Evolutionary conservation across 2,113 vertebrate genomes (phyloP), one percentile per base, ranked within the genome.

Genomic region (Mesembrinibis cayennensis): DNA sequence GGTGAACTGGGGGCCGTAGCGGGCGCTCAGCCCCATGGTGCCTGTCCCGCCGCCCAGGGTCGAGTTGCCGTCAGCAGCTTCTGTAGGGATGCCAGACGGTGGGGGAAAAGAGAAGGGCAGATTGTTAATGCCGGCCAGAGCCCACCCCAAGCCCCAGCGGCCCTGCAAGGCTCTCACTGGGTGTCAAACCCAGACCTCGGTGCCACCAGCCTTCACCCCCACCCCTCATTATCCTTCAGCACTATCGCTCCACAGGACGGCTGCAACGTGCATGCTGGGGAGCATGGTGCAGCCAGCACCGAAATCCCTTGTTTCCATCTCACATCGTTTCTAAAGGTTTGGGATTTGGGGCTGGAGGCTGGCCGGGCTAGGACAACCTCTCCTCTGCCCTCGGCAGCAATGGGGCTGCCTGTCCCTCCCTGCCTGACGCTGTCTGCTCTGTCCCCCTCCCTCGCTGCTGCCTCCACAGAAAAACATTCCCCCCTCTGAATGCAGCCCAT

Each of bases 1-100:
- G 91, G 99, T 99, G 98, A 99, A 99, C 98, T 99, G 99, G 59
- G 99, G 99, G 90, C 99, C 99, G 20, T 99, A 99, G 95, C 99
- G 99, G 76, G 99, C 98, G 45, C 99, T 99, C 93, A 99, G 96
- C 76, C 99, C 99, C 99, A 99, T 99, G 87, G 99, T 99, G 95
- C 99, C 99, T 0, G 99, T 99, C 7, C 98, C 98, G 6, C 98
- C 98, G 6, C 98, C 98, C 69, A 98, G 97, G 47, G 99, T 99
- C 20, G 99, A 99, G 55, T 98, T 99, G 50, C 99, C 99, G 42
- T 99, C 99, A 26, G 99, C 99, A 42, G 99, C 99, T 98, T 99
- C 99, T 99, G 97, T 72, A 65, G 65, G 52, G 88, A 82, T 50
- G 77, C 78, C 97, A 21, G 53, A 89, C 61, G 92, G 97, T 9